Percentiles rank a stretch among this genome's conserved stretches.
These are phyloP conservation scores for Camponotus vicinus DNA, from an alignment of 1,140 invertebrate species.

Conservation along the genomic window DNA sequence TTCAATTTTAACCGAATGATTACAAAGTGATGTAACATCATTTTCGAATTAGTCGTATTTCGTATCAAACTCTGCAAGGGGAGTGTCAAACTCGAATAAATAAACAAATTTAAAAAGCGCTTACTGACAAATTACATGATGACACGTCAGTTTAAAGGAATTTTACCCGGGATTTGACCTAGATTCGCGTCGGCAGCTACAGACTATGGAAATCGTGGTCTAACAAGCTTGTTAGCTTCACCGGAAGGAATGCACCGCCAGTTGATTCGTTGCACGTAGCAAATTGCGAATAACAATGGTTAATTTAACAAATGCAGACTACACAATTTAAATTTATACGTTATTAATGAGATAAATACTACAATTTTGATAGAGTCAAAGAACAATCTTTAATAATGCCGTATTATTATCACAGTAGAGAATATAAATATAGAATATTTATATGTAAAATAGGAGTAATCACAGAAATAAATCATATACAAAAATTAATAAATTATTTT, in stretches of 20 bases:
- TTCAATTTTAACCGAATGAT: background rate
- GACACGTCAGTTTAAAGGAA: constrained; percentile 22
- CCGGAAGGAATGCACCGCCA: constrained; percentile 11
- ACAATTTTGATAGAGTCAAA: background rate
- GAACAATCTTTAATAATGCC: background rate
- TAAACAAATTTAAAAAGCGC: constrained; percentile 15
- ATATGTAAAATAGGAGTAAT: too few relatives aligned
- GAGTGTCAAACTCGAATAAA: background rate
- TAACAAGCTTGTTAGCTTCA: constrained; percentile 51
- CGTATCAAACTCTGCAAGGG: background rate
- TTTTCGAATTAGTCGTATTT: background rate
- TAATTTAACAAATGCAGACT: background rate
- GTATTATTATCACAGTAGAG: too few relatives aligned
- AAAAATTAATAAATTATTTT: too few relatives aligned
- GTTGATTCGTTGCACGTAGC: background rate
- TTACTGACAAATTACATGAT: constrained; percentile 4
- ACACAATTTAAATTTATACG: background rate
- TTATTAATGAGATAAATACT: background rate
- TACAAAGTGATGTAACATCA: background rate
- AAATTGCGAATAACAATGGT: background rate
- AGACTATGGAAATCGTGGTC: constrained; percentile 40
- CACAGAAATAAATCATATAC: too few relatives aligned
- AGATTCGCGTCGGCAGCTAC: constrained; percentile 33
- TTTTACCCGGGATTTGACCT: constrained; percentile 36
- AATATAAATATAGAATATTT: too few relatives aligned